Conservation (phyloP, 2,113 vertebrate species). For the Laticauda colubrina region DNA sequence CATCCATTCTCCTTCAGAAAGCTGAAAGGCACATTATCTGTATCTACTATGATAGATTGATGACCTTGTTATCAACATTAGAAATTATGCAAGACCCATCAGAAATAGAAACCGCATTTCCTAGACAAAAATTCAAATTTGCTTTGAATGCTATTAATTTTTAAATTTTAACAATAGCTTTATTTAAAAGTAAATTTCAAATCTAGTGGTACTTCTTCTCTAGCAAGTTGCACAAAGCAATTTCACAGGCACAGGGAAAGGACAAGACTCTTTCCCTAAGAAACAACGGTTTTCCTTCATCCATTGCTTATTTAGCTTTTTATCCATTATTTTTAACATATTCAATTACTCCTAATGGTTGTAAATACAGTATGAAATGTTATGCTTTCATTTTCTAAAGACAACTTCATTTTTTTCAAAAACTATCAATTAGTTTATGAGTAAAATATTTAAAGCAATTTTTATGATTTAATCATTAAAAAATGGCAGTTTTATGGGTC, state of each 20-base stretch:
- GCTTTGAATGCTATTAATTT: not conserved
- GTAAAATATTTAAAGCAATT: not conserved
- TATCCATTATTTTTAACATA: not conserved
- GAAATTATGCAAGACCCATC: not conserved
- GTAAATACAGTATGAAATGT: not conserved
- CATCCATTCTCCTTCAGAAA: not conserved
- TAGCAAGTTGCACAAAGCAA: not conserved
- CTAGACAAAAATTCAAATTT: not conserved
- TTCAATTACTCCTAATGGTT: not conserved
- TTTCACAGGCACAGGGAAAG: not conserved
- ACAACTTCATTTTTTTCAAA: not conserved
- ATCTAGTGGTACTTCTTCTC: not conserved
- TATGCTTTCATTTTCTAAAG: not conserved
- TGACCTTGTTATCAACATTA: not conserved
- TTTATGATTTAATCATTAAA: not conserved
- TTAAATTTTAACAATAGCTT: not conserved
- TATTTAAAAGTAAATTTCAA: not conserved
- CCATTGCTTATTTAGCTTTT: not conserved
- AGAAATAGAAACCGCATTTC: not conserved
- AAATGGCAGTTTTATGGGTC: not conserved
- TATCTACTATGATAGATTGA: not conserved
- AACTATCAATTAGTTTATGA: not conserved
- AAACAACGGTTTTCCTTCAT: not conserved
- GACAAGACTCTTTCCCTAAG: not conserved
- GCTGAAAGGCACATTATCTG: not conserved